These are phyloP conservation scores for Taenioides sp. DNA, from an alignment of 2,797 vertebrate genomes.

Conservation along the genomic window DNA sequence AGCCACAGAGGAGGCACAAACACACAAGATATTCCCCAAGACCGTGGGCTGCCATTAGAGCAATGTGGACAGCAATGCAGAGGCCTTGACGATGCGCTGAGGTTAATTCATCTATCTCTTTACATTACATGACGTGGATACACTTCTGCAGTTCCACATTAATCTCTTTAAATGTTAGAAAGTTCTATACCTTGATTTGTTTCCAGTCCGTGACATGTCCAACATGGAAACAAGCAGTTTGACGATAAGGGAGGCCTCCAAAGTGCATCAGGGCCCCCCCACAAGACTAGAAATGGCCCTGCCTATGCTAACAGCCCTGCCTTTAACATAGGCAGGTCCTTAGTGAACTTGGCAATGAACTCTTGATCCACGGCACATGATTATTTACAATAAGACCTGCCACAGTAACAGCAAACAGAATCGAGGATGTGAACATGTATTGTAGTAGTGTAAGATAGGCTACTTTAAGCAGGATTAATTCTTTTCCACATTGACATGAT, in stretches of 20 bases:
- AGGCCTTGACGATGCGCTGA: conserved; percentile 61
- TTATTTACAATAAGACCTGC: conserved; percentile 59
- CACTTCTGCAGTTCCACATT: conserved; percentile 28
- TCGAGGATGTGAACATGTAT: conserved; percentile 60
- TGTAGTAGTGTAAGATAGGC: conserved; percentile 65
- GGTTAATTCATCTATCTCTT: conserved; percentile 72
- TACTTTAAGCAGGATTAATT: conserved; percentile 75
- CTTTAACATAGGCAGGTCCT: neutral
- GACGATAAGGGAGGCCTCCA: neutral
- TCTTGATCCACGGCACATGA: conserved; percentile 42
- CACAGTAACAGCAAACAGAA: conserved; percentile 62
- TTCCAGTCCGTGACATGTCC: conserved; percentile 50
- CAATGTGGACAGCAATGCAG: conserved; percentile 64
- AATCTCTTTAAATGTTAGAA: conserved; percentile 41
- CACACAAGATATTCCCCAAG: conserved; percentile 64
- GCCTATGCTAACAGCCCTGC: neutral
- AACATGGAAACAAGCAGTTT: conserved; percentile 47
- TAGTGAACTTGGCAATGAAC: conserved; percentile 62
- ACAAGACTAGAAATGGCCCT: neutral
- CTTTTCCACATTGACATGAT: conserved; percentile 73
- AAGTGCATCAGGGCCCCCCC: neutral
- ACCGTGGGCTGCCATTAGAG: conserved; percentile 69
- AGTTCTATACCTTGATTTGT: conserved; percentile 49
- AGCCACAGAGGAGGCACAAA: conserved; percentile 63
- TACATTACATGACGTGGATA: conserved; percentile 62